Conservation (phyloP, 2,797 vertebrate species). For the Rhabdomys pumilio region DNA sequence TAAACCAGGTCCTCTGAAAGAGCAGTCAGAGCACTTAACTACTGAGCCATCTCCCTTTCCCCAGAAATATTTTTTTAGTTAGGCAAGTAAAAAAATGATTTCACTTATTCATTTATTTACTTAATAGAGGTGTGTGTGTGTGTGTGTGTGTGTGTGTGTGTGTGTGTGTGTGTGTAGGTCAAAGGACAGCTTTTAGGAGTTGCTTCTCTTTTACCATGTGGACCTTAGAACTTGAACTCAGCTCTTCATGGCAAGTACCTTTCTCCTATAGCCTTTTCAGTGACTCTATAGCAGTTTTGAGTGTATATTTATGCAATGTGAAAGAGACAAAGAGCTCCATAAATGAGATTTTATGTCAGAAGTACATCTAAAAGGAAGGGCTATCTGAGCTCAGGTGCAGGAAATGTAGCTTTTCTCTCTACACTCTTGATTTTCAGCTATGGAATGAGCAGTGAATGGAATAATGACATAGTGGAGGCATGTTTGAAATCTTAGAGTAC, state of each 20-base stretch:
- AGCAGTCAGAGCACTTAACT: not conserved
- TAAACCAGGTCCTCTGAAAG: not conserved
- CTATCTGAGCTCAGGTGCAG: not conserved
- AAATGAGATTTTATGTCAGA: not conserved
- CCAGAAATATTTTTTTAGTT: not conserved
- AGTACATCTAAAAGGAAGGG: not conserved
- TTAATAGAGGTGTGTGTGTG: not conserved
- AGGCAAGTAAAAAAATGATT: not conserved
- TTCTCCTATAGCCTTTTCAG: not conserved
- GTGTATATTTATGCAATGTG: conserved; percentile 30
- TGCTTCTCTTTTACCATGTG: too few relatives aligned
- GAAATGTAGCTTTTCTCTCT: not conserved
- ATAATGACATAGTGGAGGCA: not conserved
- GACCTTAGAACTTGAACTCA: not conserved
- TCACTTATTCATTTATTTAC: not conserved
- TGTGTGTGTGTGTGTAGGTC: not conserved
- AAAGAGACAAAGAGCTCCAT: not conserved
- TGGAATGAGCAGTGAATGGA: not conserved
- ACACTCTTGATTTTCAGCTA: not conserved
- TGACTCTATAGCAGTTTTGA: not conserved
- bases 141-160: not conserved
- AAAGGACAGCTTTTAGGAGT: not conserved
- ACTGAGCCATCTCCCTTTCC: not conserved
- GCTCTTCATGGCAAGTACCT: not conserved
- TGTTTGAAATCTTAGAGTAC: not conserved